A percentile compares a stretch with the other conserved stretches of the same genome.
These are phyloP conservation scores for Salvelinus alpinus DNA, from an alignment of 2,113 vertebrate genomes.

Conservation along the genomic window DNA sequence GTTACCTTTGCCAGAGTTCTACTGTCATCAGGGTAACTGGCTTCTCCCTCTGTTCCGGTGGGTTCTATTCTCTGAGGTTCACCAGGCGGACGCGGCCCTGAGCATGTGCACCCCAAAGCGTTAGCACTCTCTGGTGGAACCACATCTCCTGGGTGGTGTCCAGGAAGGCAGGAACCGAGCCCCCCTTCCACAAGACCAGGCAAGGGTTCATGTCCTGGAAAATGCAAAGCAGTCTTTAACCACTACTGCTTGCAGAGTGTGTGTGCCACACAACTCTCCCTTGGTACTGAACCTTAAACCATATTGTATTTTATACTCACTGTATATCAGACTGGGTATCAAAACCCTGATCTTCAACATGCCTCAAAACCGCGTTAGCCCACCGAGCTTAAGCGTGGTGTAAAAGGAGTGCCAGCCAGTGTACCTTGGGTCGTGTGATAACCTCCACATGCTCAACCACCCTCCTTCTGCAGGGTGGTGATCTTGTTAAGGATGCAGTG, in stretches of 20 bases:
- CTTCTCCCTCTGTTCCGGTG: background rate
- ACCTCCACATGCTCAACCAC: slow-evolving; percentile 97
- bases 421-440: slow-evolving; percentile 94
- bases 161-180: slow-evolving; percentile 90
- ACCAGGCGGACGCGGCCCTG: slow-evolving; percentile 94
- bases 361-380: no score
- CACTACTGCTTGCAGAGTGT: background rate
- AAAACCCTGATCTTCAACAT: background rate
- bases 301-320: no score
- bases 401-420: background rate
- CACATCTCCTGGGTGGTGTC: slow-evolving; percentile 97
- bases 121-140: slow-evolving; percentile 96
- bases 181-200: slow-evolving; percentile 92
- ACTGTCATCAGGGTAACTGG: background rate
- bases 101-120: slow-evolving; percentile 94
- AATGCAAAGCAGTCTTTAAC: background rate
- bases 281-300: no score
- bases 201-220: slow-evolving; percentile 92
- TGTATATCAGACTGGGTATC: no score
- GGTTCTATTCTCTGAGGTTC: slow-evolving; percentile 52
- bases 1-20: background rate
- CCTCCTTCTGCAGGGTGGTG: slow-evolving; percentile 84
- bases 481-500: slow-evolving; percentile 98
- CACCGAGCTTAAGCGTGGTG: background rate
- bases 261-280: no score